Percentiles rank a stretch among this genome's conserved stretches.
Conservation (phyloP, 2,797 vertebrate genomes). For the Ptychobarbus kaznakovi region DNA sequence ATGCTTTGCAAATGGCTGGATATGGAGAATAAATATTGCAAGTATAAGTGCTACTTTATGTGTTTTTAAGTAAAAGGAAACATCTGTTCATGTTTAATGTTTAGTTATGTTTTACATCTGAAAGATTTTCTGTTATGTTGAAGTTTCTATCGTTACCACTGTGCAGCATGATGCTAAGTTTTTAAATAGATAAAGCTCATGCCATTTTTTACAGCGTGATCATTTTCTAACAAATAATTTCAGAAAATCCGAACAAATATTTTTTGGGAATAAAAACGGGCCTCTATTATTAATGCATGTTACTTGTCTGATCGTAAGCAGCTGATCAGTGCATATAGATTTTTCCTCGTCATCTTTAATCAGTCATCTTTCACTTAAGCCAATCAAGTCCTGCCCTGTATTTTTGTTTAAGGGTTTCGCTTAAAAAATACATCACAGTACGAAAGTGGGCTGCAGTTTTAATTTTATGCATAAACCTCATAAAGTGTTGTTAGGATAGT, state of each 20-base stretch:
- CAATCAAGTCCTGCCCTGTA: neutral
- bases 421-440: neutral
- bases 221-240: neutral
- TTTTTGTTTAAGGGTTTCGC: neutral
- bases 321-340: neutral
- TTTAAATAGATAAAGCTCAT: neutral
- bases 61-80: neutral
- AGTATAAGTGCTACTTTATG: no score
- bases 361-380: neutral
- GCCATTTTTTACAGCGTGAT: no score
- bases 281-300: neutral
- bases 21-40: neutral
- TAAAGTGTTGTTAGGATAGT: neutral
- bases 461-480: neutral
- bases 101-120: no score
- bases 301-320: neutral
- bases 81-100: neutral
- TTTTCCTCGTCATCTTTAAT: neutral
- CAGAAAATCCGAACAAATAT: no score
- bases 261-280: neutral
- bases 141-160: neutral
- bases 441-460: neutral
- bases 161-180: no score
- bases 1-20: neutral
- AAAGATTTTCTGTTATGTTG: neutral